Percentiles rank a stretch among this genome's conserved stretches.
phyloP scores from a whole-genome alignment of 35 echinoderm and acorn worm genomes.

The Apostichopus californicus region DNA sequence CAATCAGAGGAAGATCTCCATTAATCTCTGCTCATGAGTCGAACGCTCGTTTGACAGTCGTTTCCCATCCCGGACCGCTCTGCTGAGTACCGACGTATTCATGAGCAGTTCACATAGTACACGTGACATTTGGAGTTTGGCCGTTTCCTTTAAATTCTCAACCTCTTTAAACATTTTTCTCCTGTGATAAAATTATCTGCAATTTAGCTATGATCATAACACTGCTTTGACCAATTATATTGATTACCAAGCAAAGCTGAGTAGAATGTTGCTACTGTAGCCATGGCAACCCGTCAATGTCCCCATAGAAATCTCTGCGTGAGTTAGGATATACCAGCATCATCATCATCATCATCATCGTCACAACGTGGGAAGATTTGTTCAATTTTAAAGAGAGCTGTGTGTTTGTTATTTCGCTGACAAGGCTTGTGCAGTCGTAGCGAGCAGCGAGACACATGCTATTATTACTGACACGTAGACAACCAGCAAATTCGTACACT shows the following conservation, averaged over 20 bases:
- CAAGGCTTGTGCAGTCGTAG: no score
- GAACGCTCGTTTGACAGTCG: background rate
- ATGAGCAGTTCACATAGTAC: no score
- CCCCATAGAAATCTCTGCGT: background rate
- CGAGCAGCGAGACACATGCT: no score
- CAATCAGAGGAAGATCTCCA: background rate
- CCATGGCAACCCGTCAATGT: background rate
- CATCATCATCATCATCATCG: background rate
- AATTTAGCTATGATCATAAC: slow-evolving; percentile 36
- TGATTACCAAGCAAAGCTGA: background rate
- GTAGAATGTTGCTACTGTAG: slow-evolving; percentile 24
- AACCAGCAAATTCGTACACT: no score
- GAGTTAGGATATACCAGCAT: slow-evolving; percentile 6
- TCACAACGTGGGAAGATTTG: background rate
- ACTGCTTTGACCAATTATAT: slow-evolving; percentile 27
- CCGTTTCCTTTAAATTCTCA: background rate
- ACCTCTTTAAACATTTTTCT: slow-evolving; percentile 12
- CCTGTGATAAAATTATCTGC: slow-evolving; percentile 2
- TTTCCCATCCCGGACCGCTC: no score
- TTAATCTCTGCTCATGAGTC: background rate
- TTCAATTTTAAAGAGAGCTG: background rate
- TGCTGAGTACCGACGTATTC: no score
- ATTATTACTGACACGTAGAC: no score
- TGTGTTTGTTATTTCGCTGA: no score
- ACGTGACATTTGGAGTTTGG: background rate